Percentiles rank a stretch among this genome's conserved stretches.
Conservation (phyloP, 92 coral and sea anemone genomes). For the Bergia puertoricense region DNA sequence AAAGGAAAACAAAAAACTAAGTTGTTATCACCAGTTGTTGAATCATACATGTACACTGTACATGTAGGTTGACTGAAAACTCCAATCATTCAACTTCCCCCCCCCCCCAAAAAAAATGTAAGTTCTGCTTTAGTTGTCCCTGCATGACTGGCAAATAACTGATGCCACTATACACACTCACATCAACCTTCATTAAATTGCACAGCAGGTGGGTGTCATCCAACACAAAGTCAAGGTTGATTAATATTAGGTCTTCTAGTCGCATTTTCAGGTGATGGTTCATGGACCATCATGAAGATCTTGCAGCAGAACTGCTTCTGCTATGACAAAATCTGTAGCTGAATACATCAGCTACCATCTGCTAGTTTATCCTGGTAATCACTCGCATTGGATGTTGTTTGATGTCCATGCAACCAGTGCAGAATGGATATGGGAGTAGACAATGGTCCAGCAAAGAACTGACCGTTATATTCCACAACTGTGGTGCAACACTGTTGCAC, state of each 20-base stretch:
- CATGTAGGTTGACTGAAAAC: not conserved
- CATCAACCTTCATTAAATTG: too few species aligned
- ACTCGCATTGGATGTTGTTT: not conserved
- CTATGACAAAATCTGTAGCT: not conserved
- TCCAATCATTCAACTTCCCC: too few species aligned
- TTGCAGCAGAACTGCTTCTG: not conserved
- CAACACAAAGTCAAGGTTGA: too few species aligned
- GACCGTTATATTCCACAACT: too few species aligned
- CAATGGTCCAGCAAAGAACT: too few species aligned
- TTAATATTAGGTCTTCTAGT: too few species aligned
- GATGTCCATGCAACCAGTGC: not conserved
- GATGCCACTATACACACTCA: too few species aligned
- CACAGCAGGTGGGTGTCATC: too few species aligned
- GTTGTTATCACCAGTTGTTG: not conserved
- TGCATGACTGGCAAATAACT: too few species aligned
- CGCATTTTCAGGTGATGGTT: conserved; percentile 2
- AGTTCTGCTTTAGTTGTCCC: not conserved
- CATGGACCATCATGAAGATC: not conserved
- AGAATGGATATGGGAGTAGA: too few species aligned
- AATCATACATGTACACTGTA: not conserved
- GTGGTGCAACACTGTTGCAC: too few species aligned
- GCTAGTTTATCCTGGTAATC: not conserved
- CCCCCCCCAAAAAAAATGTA: too few species aligned
- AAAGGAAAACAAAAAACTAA: conserved; percentile 8
- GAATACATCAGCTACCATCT: not conserved